Evolutionary conservation across 2,888 invertebrate species (phyloP).

Genomic region (Cephus sareptanus): DNA sequence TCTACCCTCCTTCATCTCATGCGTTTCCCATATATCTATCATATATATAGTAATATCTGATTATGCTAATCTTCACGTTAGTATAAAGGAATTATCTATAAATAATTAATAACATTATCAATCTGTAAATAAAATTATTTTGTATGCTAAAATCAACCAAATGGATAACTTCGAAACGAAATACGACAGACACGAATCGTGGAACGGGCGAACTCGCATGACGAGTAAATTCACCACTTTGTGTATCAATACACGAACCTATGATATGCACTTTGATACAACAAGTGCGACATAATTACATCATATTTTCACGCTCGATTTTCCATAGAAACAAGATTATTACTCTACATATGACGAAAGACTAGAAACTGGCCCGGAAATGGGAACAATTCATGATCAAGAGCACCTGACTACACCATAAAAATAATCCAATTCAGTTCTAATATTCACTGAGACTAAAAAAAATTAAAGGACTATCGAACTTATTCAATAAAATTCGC

Average conservation of each 20-base stretch:
- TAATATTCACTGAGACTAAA: background rate
- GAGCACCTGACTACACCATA: background rate
- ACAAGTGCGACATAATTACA: background rate
- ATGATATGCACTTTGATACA: background rate
- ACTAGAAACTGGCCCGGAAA: background rate
- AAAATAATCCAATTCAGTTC: background rate
- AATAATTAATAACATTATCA: conserved; percentile 53
- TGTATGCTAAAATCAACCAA: conserved; percentile 65
- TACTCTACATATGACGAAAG: background rate
- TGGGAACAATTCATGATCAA: background rate
- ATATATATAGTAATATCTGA: conserved; percentile 16
- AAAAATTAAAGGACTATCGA: background rate
- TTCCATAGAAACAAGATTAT: background rate
- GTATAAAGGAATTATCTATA: conserved; percentile 42
- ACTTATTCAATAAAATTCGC: background rate
- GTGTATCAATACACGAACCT: background rate
- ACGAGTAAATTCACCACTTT: background rate
- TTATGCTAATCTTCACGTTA: conserved; percentile 33
- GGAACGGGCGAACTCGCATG: background rate
- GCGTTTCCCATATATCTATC: background rate
- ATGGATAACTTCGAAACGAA: conserved; percentile 37
- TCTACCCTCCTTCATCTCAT: background rate
- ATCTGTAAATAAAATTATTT: conserved; percentile 64
- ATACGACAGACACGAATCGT: background rate
- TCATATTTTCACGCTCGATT: background rate